These are phyloP conservation scores for Toxotes lorentzi DNA, from an alignment of 2,797 vertebrate species.

Conservation along the genomic window DNA sequence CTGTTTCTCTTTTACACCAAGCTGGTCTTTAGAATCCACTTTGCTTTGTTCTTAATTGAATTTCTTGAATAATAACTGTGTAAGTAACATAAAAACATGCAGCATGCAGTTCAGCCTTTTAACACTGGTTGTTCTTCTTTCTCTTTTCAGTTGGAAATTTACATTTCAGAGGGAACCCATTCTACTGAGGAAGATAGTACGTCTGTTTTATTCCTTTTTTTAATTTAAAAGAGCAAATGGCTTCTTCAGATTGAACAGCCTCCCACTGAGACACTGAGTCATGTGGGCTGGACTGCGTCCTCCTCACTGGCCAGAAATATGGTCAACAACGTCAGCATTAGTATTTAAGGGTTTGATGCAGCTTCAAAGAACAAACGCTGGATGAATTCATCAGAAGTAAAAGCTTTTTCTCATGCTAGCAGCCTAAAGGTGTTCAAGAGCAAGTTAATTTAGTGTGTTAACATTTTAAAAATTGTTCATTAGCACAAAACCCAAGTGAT, in stretches of 20 bases:
- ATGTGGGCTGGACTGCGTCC: neutral
- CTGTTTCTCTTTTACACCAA: neutral
- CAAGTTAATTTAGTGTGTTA: too few species aligned
- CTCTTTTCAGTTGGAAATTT: constrained; percentile 93
- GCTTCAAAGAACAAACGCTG: too few species aligned
- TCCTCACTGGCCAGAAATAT: neutral
- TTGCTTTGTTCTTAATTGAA: neutral
- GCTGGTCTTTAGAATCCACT: neutral
- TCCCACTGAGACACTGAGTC: neutral
- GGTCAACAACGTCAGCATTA: neutral
- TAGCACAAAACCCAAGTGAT: too few species aligned
- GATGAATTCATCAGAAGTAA: too few species aligned
- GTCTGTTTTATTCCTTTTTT: constrained; percentile 67
- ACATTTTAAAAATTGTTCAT: too few species aligned
- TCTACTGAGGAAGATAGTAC: constrained; percentile 98
- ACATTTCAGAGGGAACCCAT: constrained; percentile 96
- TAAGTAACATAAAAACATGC: neutral
- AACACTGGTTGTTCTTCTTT: constrained; percentile 56
- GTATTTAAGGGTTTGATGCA: too few species aligned
- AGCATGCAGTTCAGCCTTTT: neutral
- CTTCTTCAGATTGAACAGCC: neutral
- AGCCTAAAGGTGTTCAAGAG: too few species aligned
- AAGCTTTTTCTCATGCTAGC: too few species aligned
- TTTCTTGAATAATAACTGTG: neutral
- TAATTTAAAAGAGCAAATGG: neutral